Evolutionary conservation across 2,888 invertebrate genomes (phyloP).

Genomic region (Andrena minutula): DNA sequence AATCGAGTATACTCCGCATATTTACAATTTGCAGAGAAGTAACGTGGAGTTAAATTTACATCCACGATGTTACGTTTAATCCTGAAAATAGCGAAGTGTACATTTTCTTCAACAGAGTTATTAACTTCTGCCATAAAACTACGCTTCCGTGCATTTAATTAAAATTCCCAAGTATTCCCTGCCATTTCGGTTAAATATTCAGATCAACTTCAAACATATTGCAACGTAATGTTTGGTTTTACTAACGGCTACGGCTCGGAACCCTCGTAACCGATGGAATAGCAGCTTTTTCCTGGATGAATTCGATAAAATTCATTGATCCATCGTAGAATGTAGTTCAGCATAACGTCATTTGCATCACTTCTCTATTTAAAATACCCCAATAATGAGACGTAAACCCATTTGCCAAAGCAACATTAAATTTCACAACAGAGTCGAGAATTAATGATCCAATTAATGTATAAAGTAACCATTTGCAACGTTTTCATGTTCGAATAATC

Average conservation of each 20-base stretch:
- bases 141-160: not conserved
- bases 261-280: constrained; percentile 34
- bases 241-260: not conserved
- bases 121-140: not conserved
- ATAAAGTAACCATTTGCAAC: not conserved
- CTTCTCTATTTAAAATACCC: constrained; percentile 18
- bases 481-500: not conserved
- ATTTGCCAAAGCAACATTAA: constrained; percentile 21
- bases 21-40: no score
- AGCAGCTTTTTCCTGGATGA: constrained; percentile 31
- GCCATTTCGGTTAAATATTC: not conserved
- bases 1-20: no score
- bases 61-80: no score
- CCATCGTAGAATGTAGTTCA: constrained; percentile 15
- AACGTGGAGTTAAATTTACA: no score
- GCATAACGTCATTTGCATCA: constrained; percentile 29
- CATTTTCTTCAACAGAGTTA: not conserved
- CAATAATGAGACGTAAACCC: constrained; percentile 12
- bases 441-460: not conserved
- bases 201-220: not conserved
- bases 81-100: no score
- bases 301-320: constrained; percentile 36
- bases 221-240: constrained; percentile 21
- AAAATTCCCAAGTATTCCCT: not conserved
- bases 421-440: not conserved